Conservation (phyloP, 2,113 vertebrate genomes). For the Callionymus lyra region DNA sequence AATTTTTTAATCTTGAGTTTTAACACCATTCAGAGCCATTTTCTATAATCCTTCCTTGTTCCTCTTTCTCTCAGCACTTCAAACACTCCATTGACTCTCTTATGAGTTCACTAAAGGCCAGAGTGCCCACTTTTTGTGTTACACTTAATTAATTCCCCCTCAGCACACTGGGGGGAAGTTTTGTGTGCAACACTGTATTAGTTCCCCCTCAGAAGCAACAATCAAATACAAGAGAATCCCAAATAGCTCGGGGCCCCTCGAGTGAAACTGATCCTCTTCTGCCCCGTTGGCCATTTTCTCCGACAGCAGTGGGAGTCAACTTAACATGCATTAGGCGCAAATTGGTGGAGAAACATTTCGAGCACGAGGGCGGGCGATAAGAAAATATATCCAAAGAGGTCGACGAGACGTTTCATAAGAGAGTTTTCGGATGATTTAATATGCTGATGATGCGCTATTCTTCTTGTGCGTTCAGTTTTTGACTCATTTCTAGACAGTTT, state of each 20-base stretch:
- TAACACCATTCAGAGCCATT: constrained; percentile 32
- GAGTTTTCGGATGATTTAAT: too few species aligned
- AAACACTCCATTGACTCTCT: constrained; percentile 34
- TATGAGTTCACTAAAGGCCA: constrained; percentile 38
- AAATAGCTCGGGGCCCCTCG: constrained; percentile 64
- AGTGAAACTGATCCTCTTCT: constrained; percentile 66
- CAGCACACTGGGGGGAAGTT: constrained; percentile 45
- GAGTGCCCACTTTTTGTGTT: constrained; percentile 50
- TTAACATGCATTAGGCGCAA: constrained; percentile 56
- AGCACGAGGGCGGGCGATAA: constrained; percentile 39
- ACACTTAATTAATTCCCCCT: constrained; percentile 64
- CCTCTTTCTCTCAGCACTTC: constrained; percentile 34
- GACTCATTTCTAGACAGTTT: too few species aligned
- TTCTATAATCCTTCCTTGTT: constrained; percentile 31
- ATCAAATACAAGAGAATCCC: constrained; percentile 65
- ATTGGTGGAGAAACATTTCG: constrained; percentile 63
- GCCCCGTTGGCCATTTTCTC: constrained; percentile 42
- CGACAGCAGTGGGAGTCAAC: constrained; percentile 58
- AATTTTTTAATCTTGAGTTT: constrained; percentile 24
- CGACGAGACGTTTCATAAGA: constrained; percentile 28
- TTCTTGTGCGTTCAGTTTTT: too few species aligned
- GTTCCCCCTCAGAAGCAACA: constrained; percentile 62
- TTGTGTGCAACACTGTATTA: constrained; percentile 66
- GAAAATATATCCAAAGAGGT: constrained; percentile 41
- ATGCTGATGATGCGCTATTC: too few species aligned